Evolutionary conservation across 2,113 vertebrate genomes (phyloP).

Genomic region (Ceyx cyanopectus): DNA sequence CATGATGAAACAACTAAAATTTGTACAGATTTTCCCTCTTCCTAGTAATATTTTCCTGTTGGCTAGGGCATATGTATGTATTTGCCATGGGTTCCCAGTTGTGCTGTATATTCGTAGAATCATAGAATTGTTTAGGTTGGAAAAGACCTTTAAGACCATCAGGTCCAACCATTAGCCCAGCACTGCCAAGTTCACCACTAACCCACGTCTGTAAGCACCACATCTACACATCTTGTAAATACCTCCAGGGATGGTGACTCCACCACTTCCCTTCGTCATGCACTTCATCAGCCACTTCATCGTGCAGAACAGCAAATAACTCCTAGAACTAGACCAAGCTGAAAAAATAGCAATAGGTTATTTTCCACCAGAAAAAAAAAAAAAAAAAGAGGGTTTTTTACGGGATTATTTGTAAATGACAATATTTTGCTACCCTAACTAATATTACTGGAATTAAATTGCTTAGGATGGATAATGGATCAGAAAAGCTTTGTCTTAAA

Average conservation of each 20-base stretch:
- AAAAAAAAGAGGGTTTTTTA: rapidly evolving
- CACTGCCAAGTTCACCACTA: not conserved
- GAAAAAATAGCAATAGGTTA: not conserved
- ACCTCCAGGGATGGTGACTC: not conserved
- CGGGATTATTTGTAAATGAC: not conserved
- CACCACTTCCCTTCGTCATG: not conserved
- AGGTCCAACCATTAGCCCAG: not conserved
- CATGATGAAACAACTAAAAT: not conserved
- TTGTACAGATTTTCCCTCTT: not conserved
- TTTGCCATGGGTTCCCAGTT: not conserved
- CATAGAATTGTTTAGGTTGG: not conserved
- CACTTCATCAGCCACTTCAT: not conserved
- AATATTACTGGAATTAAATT: not conserved
- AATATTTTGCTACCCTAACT: not conserved
- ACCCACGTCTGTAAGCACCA: not conserved
- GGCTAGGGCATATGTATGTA: not conserved
- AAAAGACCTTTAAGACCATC: not conserved
- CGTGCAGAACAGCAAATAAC: not conserved
- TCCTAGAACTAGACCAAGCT: not conserved
- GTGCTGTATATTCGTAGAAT: not conserved
- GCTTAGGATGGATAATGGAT: not conserved
- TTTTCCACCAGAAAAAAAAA: not conserved
- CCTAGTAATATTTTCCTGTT: not conserved
- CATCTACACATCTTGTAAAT: not conserved
- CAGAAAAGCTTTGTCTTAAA: not conserved